phyloP scores from a whole-genome alignment of 2,888 invertebrate species.

The Caenorhabditis zanzibari region DNA sequence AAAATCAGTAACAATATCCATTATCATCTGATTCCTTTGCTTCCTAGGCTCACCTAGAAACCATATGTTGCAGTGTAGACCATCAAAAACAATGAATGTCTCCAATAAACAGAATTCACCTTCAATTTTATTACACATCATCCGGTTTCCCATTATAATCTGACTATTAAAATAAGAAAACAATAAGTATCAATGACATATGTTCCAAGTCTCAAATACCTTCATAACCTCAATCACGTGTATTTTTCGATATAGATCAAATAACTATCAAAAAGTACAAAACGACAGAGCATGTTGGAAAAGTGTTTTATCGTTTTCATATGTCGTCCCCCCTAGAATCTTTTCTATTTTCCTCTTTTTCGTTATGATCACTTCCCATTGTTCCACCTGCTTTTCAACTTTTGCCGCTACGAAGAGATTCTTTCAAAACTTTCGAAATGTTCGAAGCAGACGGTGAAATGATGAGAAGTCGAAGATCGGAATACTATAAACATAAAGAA shows the following conservation, averaged over 20 bases:
- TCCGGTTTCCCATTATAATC: background rate
- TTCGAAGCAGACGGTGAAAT: background rate
- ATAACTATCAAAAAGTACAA: constrained; percentile 28
- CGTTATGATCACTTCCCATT: constrained; percentile 6
- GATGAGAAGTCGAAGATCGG: constrained; percentile 9
- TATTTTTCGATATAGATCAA: constrained; percentile 14
- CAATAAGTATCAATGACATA: constrained; percentile 2
- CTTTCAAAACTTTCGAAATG: background rate
- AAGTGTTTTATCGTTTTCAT: constrained; percentile 55
- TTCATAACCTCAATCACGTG: background rate
- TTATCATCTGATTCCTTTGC: no score
- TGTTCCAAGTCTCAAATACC: background rate
- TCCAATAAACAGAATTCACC: no score
- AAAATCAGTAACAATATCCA: no score
- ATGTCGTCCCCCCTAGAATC: background rate
- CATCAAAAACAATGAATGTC: no score
- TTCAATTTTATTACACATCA: no score
- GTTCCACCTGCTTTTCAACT: constrained; percentile 45
- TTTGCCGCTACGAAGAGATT: constrained; percentile 16
- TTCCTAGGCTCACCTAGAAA: no score
- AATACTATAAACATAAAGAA: constrained; percentile 10
- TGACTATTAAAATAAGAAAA: background rate
- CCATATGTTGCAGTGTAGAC: no score
- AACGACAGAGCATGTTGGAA: constrained; percentile 16
- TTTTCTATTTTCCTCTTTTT: background rate